A percentile compares a stretch with the other conserved stretches of the same genome.
phyloP scores from a whole-genome alignment of 2,797 vertebrate species.

The Schizopygopsis pylzovi region DNA sequence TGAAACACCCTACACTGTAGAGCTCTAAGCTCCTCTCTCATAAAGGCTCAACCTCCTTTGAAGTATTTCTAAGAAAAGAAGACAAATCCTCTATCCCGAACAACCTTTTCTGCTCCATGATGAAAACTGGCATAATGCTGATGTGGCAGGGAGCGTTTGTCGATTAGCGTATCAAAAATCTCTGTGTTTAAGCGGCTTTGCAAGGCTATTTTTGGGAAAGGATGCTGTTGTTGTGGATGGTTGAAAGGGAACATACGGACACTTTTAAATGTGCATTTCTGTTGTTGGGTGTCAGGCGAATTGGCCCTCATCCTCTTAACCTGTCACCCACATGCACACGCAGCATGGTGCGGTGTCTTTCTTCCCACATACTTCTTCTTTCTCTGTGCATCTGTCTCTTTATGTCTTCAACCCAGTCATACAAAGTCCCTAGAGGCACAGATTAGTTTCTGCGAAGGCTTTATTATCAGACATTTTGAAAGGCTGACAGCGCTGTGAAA shows the following conservation, averaged over 20 bases:
- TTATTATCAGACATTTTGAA: conserved; percentile 32
- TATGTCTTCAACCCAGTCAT: conserved; percentile 18
- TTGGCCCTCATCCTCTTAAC: conserved; percentile 48
- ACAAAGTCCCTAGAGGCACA: conserved; percentile 32
- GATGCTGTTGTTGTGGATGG: conserved; percentile 42
- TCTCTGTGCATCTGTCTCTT: conserved; percentile 13
- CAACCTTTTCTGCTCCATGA: conserved; percentile 47
- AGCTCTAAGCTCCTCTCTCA: conserved; percentile 42
- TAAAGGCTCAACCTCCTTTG: conserved; percentile 54
- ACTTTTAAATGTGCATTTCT: conserved; percentile 42
- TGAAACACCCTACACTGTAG: conserved; percentile 23
- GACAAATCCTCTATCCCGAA: conserved; percentile 50
- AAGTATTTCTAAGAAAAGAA: conserved; percentile 52
- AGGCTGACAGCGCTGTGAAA: conserved; percentile 15
- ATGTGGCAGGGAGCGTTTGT: conserved; percentile 49
- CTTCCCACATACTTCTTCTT: conserved; percentile 3
- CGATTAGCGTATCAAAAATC: conserved; percentile 58
- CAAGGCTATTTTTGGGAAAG: conserved; percentile 55
- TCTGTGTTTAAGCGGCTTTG: conserved; percentile 64
- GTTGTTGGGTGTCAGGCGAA: conserved; percentile 49
- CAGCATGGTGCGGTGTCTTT: conserved; percentile 27
- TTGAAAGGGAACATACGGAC: conserved; percentile 25
- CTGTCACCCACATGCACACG: conserved; percentile 43
- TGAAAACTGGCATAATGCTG: conserved; percentile 53
- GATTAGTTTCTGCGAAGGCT: conserved; percentile 43